phyloP scores from a whole-genome alignment of 1,140 invertebrate genomes.

The Hesperophylax magnus region DNA sequence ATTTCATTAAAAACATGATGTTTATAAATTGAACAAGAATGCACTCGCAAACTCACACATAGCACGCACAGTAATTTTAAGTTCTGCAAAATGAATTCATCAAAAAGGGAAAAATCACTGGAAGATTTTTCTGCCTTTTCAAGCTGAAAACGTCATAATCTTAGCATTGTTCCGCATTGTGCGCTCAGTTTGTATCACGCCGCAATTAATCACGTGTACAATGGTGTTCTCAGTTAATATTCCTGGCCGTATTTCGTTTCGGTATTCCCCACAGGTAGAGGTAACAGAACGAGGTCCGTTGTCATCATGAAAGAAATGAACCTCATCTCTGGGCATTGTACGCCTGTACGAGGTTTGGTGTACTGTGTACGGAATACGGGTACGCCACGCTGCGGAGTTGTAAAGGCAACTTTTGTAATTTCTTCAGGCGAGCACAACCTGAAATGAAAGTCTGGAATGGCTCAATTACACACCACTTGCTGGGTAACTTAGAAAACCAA shows the following conservation, averaged over 20 bases:
- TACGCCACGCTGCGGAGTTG: constrained; percentile 12
- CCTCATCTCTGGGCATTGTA: constrained; percentile 13
- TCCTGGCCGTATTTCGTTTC: not conserved
- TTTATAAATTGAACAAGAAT: too few relatives aligned
- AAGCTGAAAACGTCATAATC: constrained; percentile 17
- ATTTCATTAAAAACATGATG: too few relatives aligned
- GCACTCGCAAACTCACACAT: too few relatives aligned
- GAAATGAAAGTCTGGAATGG: constrained; percentile 39
- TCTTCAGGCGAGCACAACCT: constrained; percentile 26
- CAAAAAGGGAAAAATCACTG: too few relatives aligned
- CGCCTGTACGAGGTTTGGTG: not conserved
- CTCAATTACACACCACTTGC: constrained; percentile 41
- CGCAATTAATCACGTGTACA: constrained; percentile 29
- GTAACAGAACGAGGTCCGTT: constrained; percentile 14
- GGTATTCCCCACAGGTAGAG: not conserved
- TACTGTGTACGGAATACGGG: not conserved
- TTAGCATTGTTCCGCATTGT: constrained; percentile 10
- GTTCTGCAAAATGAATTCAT: too few relatives aligned
- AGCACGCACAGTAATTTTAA: too few relatives aligned
- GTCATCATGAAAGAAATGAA: constrained; percentile 17
- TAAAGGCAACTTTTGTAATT: constrained; percentile 40
- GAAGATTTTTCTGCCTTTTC: not conserved
- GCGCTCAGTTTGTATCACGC: constrained; percentile 10
- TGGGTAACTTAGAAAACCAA: constrained; percentile 3
- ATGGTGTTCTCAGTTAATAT: not conserved